Conservation (phyloP, 2,113 vertebrate genomes). For the Taxidea taxus region DNA sequence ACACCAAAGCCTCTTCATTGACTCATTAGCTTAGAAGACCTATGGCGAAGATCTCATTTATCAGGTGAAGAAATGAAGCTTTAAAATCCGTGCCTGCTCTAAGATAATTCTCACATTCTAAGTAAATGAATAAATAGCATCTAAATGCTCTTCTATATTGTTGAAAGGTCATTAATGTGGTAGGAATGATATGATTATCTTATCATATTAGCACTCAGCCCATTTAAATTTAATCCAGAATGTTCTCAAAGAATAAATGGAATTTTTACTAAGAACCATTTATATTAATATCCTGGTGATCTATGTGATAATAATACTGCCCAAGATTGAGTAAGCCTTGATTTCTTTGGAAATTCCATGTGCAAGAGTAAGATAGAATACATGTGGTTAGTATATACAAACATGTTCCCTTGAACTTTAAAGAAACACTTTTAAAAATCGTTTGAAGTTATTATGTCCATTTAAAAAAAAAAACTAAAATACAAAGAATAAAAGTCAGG, state of each 20-base stretch:
- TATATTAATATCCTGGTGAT: neutral
- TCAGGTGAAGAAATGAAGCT: neutral
- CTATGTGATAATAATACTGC: neutral
- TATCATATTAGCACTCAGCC: neutral
- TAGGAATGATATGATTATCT: neutral
- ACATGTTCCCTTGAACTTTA: neutral
- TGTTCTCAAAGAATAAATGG: neutral
- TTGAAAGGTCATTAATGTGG: neutral
- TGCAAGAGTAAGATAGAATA: neutral
- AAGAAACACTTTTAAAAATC: neutral
- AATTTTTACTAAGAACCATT: neutral
- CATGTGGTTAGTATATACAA: neutral
- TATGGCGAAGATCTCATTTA: neutral
- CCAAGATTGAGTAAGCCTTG: neutral
- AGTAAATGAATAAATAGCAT: neutral
- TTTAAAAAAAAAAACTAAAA: neutral
- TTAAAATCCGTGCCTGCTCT: neutral
- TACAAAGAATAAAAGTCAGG: neutral
- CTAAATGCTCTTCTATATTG: neutral
- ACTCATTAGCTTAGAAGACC: neutral
- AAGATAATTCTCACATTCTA: neutral
- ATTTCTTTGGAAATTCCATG: neutral
- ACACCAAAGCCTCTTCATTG: neutral
- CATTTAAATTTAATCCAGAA: conserved; percentile 22
- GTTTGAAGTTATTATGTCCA: neutral